Evolutionary conservation across 2,113 vertebrate genomes (phyloP).

Genomic region (Camelus bactrianus): DNA sequence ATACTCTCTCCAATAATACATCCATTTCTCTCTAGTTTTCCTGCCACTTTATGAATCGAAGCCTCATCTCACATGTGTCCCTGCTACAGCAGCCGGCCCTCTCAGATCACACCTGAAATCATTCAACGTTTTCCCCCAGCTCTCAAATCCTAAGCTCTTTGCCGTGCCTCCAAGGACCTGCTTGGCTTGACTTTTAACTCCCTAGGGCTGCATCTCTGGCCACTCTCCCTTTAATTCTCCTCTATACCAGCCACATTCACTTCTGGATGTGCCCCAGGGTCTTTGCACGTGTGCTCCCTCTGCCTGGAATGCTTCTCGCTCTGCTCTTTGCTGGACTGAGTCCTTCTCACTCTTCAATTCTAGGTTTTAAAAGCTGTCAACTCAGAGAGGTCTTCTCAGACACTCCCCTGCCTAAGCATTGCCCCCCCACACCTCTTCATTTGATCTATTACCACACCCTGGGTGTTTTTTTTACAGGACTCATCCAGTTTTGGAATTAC

Average conservation of each 20-base stretch:
- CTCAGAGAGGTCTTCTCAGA: neutral
- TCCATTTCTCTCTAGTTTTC: neutral
- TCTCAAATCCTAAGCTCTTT: neutral
- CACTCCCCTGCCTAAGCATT: rapidly evolving
- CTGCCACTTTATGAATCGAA: neutral
- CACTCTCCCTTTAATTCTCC: neutral
- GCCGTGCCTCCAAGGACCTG: neutral
- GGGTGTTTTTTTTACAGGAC: neutral
- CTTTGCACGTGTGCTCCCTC: neutral
- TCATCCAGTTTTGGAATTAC: neutral
- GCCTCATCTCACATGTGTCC: neutral
- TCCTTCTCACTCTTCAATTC: neutral
- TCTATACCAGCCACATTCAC: neutral
- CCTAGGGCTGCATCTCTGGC: neutral
- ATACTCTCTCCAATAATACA: neutral
- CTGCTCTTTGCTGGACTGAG: neutral
- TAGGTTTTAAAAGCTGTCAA: neutral
- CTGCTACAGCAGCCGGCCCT: neutral
- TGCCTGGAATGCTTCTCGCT: neutral
- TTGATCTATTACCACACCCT: neutral
- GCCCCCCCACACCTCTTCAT: neutral
- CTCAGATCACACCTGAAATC: neutral
- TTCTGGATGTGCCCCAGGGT: neutral
- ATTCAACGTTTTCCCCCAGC: neutral
- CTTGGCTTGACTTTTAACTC: neutral